phyloP scores from a whole-genome alignment of 2,888 invertebrate genomes.

The Eubasilissa splendida region DNA sequence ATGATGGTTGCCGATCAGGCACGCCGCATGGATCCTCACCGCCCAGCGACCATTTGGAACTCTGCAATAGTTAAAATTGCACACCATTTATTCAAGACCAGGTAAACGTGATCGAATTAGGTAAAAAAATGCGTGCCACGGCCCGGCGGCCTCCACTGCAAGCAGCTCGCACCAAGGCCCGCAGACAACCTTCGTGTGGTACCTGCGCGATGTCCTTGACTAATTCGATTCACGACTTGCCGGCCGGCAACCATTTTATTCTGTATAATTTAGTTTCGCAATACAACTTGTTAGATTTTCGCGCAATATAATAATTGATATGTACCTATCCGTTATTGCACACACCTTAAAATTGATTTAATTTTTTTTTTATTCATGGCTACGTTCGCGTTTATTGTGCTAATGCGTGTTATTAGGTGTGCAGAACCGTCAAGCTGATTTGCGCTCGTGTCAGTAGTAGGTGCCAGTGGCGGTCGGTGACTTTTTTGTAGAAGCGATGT shows the following conservation, averaged over 20 bases:
- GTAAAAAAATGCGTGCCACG: background rate
- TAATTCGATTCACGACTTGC: conserved; percentile 15
- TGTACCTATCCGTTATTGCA: no score
- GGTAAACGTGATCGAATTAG: conserved; percentile 14
- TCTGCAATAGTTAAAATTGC: conserved; percentile 23
- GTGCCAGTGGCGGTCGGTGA: no score
- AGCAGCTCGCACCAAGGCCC: background rate
- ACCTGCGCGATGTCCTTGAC: conserved; percentile 9
- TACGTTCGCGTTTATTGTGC: no score
- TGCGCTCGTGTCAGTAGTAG: no score
- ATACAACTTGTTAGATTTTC: no score
- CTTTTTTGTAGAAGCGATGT: no score
- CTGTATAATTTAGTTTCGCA: no score
- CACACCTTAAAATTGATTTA: no score
- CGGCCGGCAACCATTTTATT: background rate
- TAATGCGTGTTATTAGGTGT: no score
- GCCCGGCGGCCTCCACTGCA: conserved; percentile 2
- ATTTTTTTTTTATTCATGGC: no score
- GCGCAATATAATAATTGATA: no score
- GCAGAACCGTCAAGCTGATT: no score
- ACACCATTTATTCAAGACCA: conserved; percentile 11
- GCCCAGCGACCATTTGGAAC: background rate
- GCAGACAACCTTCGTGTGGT: background rate
- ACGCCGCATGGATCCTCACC: background rate
- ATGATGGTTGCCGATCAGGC: background rate